Base-by-base conservation (phyloP, 2,888 invertebrate species). In the Acleris cristana region DNA sequence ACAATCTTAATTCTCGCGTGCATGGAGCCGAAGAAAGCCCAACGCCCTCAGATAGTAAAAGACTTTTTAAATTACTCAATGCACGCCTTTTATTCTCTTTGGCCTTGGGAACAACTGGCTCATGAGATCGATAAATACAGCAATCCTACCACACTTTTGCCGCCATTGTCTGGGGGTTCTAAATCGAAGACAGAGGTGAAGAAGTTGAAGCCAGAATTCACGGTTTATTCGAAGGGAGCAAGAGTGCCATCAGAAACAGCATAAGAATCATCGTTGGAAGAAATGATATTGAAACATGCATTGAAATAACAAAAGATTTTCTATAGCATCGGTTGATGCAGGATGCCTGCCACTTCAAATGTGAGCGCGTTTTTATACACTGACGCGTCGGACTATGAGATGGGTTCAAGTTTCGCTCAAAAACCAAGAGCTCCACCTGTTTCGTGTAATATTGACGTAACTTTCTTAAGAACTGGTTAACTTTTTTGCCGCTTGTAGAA, bases 31-130 rank as follows among this genome's bases (percentile, higher is more conserved):
- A 83, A 76, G 68, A 79, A 77, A 60, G 81, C 81, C 69, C 51
- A 57, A 14, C 57, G 63, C 89, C 90, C 2, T 88, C 91, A 73
- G 76, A 84, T 92, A 61, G 92, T 92, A 70, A 77, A 81, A 18
- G 90, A 90, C 40, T 75, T 92, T 49, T 83, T 87, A 34, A 34
- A 34, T 5, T 88, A 92, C 76, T 80, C 85, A 48, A 34, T 34
- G 34, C 79, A 89, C 19, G 82, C 87, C 1, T 85, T 87, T 76
- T 86, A 88, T 75, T 86, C 89, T 72, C 79, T 91, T 55, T 90
- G 90, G 92, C 90, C 91, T 3, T 92, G 91, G 91, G 87, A 83
- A 70, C 87, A 89, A 70, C 82, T 92, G 34, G 87, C 89, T 19
- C 85, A 87, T 2, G 81, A 85, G 8, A 68, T 88, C 34, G 85